phyloP scores from a whole-genome alignment of 2,113 vertebrate species.

The Machaerirhynchus nigripectus region DNA sequence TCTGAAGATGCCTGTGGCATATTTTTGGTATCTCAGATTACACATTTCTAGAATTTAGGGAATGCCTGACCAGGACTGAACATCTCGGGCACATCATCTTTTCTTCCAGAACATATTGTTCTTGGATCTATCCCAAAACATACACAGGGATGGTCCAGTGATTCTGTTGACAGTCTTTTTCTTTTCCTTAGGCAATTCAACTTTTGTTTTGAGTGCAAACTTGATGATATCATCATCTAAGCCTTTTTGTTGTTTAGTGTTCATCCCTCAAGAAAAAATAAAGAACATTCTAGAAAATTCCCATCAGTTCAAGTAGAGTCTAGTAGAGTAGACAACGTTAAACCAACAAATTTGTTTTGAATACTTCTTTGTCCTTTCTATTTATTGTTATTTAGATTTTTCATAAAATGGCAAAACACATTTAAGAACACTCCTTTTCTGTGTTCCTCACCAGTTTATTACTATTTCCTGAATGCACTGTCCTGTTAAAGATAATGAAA shows the following conservation, averaged over 20 bases:
- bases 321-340: not conserved
- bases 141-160: not conserved
- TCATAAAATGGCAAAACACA: not conserved
- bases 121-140: constrained; percentile 47
- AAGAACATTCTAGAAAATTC: not conserved
- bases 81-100: constrained; percentile 16
- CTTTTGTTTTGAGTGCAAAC: not conserved
- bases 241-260: not conserved
- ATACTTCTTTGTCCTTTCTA: not conserved
- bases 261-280: not conserved
- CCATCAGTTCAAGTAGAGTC: not conserved
- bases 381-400: not conserved
- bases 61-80: constrained; percentile 25
- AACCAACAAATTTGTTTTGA: not conserved
- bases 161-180: not conserved
- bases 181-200: not conserved
- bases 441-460: not conserved
- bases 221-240: not conserved
- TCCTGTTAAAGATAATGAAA: not conserved
- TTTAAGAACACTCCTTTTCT: not conserved
- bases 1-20: constrained; percentile 6
- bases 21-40: constrained; percentile 33
- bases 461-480: not conserved
- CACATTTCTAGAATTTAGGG: constrained; percentile 32
- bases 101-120: constrained; percentile 45